Conservation (phyloP, 2,888 invertebrate genomes). For the Drosophila atripex region DNA sequence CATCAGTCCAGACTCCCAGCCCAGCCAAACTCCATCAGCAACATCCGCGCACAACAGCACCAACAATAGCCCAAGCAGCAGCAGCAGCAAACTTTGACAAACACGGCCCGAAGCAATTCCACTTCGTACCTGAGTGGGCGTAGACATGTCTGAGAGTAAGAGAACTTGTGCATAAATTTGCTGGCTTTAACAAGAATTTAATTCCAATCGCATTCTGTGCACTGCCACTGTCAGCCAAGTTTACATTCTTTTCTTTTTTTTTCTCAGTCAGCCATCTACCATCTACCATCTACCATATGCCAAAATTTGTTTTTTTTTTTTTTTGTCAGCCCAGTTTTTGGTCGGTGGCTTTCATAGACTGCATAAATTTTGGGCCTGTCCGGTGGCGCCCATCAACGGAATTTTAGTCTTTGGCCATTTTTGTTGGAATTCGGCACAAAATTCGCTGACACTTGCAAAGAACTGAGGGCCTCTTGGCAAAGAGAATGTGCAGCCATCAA, state of each 20-base stretch:
- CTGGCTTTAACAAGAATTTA: slow-evolving; percentile 38
- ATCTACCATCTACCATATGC: slow-evolving; percentile 15
- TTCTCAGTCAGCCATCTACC: neutral
- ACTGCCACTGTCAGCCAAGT: slow-evolving; percentile 6
- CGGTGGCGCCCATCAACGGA: slow-evolving; percentile 43
- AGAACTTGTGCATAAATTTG: slow-evolving; percentile 63
- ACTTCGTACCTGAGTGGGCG: slow-evolving; percentile 60
- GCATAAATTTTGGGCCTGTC: slow-evolving; percentile 40
- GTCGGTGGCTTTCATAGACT: slow-evolving; percentile 8
- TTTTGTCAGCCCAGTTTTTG: slow-evolving; percentile 10
- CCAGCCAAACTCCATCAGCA: slow-evolving; percentile 40
- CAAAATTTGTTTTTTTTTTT: slow-evolving; percentile 11
- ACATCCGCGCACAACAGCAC: slow-evolving; percentile 31
- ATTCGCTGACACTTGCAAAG: slow-evolving; percentile 51
- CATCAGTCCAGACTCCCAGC: slow-evolving; percentile 55
- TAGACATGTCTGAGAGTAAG: slow-evolving; percentile 50
- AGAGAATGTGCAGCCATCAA: slow-evolving; percentile 67
- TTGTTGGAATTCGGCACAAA: slow-evolving; percentile 18
- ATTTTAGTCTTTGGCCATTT: slow-evolving; percentile 15
- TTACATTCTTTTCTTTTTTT: neutral
- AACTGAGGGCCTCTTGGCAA: slow-evolving; percentile 6
- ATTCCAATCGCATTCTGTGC: slow-evolving; percentile 20
- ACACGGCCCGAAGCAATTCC: slow-evolving; percentile 53
- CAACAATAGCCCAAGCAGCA: slow-evolving; percentile 1
- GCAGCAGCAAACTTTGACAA: slow-evolving; percentile 55